Evolutionary conservation across 2,888 invertebrate species (phyloP).

Genomic region (Hirtodrosophila duncani): DNA sequence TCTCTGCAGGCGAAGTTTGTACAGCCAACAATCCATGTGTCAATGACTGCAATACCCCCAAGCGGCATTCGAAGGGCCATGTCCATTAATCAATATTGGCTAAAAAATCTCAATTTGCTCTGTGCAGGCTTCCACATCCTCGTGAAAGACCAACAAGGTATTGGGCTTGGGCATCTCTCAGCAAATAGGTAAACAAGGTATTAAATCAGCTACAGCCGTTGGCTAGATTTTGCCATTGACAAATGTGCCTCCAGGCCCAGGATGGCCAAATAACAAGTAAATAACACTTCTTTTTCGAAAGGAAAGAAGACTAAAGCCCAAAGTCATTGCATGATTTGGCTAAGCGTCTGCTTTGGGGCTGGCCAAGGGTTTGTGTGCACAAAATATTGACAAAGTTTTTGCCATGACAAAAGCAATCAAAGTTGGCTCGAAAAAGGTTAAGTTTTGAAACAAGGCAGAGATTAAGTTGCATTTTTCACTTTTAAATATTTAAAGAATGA

Average conservation of each 20-base stretch:
- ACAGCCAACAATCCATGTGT: slow-evolving; percentile 4
- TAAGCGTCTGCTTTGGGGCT: slow-evolving; percentile 12
- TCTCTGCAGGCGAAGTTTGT: background rate
- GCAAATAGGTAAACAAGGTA: slow-evolving; percentile 45
- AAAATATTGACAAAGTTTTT: slow-evolving; percentile 26
- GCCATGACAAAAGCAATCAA: no score
- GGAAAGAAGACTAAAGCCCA: slow-evolving; percentile 18
- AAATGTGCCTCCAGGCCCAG: slow-evolving; percentile 54
- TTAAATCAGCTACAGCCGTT: slow-evolving; percentile 30
- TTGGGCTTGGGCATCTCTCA: slow-evolving; percentile 5
- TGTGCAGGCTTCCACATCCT: background rate
- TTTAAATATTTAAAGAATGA: no score
- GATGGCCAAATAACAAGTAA: slow-evolving; percentile 57
- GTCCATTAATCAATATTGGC: slow-evolving; percentile 49
- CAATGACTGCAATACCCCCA: slow-evolving; percentile 5
- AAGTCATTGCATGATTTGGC: slow-evolving; percentile 27
- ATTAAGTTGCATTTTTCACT: no score
- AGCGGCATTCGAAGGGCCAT: slow-evolving; percentile 10
- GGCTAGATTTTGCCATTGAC: slow-evolving; percentile 21
- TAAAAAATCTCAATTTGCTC: no score
- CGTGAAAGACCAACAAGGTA: slow-evolving; percentile 5
- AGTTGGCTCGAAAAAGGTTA: no score
- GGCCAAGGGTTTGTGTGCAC: slow-evolving; percentile 42
- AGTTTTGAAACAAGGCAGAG: no score
- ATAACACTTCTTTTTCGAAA: slow-evolving; percentile 43